Evolutionary conservation across 2,113 vertebrate genomes (phyloP).

Genomic region (Numida meleagris): DNA sequence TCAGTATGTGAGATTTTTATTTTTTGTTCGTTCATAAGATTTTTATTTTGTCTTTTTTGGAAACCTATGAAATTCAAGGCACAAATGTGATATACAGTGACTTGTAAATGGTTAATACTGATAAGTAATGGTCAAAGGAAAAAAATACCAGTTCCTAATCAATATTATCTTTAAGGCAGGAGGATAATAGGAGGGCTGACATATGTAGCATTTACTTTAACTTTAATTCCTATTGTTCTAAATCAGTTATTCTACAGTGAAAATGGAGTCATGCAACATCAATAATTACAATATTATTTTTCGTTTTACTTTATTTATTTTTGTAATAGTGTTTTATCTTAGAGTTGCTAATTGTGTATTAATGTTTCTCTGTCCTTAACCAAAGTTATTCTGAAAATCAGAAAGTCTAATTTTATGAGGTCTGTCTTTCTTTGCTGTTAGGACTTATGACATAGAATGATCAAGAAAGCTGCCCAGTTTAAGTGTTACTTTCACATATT

Average conservation of each 20-base stretch:
- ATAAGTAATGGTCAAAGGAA: background rate
- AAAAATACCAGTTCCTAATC: background rate
- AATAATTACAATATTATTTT: background rate
- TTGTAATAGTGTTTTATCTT: background rate
- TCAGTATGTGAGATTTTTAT: background rate
- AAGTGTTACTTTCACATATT: conserved; percentile 78
- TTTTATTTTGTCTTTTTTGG: background rate
- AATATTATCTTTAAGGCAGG: background rate
- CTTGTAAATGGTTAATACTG: background rate
- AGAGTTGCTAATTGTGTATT: background rate
- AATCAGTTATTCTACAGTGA: background rate
- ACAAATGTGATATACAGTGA: background rate
- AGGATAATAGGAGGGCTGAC: background rate
- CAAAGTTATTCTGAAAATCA: conserved; percentile 61
- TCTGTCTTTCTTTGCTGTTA: conserved; percentile 64
- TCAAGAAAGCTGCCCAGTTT: conserved; percentile 74
- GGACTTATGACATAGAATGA: conserved; percentile 64
- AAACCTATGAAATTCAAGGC: background rate
- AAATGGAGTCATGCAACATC: background rate
- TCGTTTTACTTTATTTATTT: background rate
- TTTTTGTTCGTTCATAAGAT: background rate
- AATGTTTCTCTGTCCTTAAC: conserved; percentile 47
- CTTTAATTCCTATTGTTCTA: background rate
- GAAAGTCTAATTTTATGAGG: conserved; percentile 47
- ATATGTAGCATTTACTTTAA: background rate